These are phyloP conservation scores for Octopus bimaculoides DNA, from an alignment of 1,140 invertebrate species.

Conservation along the genomic window DNA sequence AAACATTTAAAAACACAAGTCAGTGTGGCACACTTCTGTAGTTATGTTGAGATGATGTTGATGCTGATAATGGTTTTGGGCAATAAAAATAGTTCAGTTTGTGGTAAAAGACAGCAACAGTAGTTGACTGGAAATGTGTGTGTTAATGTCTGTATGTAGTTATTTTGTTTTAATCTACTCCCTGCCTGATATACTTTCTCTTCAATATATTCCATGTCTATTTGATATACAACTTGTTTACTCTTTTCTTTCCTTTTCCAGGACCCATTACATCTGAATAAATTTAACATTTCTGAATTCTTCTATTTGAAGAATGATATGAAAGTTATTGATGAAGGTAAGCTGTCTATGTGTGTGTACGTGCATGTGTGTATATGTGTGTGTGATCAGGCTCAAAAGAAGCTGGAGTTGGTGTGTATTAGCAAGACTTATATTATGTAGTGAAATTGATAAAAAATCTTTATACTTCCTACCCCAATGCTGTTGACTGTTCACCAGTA, in stretches of 20 bases:
- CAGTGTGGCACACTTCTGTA: too few species aligned
- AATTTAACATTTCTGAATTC: constrained; percentile 94
- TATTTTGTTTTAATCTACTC: too few species aligned
- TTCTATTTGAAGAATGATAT: constrained; percentile 95
- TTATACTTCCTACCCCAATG: not conserved
- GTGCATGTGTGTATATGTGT: not conserved
- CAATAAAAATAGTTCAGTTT: too few species aligned
- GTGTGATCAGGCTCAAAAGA: constrained; percentile 67
- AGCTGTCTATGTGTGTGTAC: constrained; percentile 6
- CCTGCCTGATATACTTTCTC: too few species aligned
- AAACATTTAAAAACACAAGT: too few species aligned
- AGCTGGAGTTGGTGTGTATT: constrained; percentile 41
- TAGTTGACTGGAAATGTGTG: too few species aligned
- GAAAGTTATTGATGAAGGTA: constrained; percentile 72
- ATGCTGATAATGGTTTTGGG: too few species aligned
- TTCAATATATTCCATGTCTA: too few species aligned
- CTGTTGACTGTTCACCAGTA: not conserved
- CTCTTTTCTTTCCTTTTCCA: constrained; percentile 33
- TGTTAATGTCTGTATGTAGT: too few species aligned
- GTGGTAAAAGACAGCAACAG: too few species aligned
- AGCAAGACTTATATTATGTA: not conserved
- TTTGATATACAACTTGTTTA: too few species aligned
- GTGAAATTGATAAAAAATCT: not conserved
- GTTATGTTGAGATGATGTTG: too few species aligned
- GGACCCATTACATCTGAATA: constrained; percentile 85